Evolutionary conservation across 92 coral and sea anemone genomes (phyloP).

Genomic region (Phymanthus crucifer): DNA sequence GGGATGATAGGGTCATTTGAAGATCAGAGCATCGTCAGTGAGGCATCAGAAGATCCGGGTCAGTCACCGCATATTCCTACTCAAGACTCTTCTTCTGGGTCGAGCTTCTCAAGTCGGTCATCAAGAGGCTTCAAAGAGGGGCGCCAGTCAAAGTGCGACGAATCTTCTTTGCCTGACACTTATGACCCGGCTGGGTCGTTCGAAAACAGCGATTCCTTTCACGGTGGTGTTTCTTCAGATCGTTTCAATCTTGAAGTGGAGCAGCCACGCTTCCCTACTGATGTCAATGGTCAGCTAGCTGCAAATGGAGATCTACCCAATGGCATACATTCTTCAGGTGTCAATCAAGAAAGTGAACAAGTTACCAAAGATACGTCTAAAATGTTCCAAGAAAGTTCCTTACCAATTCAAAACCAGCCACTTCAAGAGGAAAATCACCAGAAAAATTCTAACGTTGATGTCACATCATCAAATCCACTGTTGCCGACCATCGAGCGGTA

Average conservation of each 20-base stretch:
- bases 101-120: slow-evolving; percentile 12
- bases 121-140: background rate
- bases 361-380: background rate
- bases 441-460: background rate
- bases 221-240: background rate
- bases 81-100: background rate
- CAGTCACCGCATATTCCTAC: background rate
- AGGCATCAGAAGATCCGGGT: background rate
- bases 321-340: background rate
- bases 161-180: background rate
- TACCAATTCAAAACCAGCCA: background rate
- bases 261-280: background rate
- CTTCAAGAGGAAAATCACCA: background rate
- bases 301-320: background rate
- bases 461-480: background rate
- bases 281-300: background rate
- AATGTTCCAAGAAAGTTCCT: background rate
- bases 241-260: background rate
- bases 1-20: background rate
- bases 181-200: slow-evolving; percentile 1
- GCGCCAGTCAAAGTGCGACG: background rate
- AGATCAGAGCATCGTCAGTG: background rate
- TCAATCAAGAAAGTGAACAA: background rate
- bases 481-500: slow-evolving; percentile 22
- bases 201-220: background rate